These are phyloP conservation scores for Boulengeromyrus knoepffleri DNA, from an alignment of 2,113 vertebrate genomes.

Conservation along the genomic window DNA sequence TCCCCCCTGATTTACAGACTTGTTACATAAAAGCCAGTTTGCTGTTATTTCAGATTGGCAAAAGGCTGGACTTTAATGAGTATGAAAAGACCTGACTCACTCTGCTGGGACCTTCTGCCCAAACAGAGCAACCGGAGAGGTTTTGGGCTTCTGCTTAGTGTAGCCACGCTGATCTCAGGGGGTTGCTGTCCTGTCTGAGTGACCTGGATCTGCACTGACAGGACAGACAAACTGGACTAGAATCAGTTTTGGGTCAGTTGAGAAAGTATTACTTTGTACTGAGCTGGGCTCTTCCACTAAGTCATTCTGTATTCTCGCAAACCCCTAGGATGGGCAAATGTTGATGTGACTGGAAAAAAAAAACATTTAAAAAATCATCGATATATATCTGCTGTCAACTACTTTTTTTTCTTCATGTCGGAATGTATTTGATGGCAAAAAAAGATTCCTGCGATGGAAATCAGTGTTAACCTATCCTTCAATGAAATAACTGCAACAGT, in stretches of 20 bases:
- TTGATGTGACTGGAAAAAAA: neutral
- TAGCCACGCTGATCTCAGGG: neutral
- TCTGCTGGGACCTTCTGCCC: neutral
- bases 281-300: neutral
- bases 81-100: neutral
- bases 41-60: neutral
- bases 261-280: neutral
- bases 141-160: neutral
- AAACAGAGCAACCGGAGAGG: neutral
- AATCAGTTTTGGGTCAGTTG: neutral
- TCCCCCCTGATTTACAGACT: neutral
- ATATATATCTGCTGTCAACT: neutral
- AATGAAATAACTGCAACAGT: neutral
- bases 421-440: neutral
- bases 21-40: neutral
- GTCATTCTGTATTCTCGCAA: neutral
- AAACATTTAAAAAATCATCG: neutral
- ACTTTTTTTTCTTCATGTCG: neutral
- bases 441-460: neutral
- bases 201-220: constrained; percentile 4
- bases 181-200: neutral
- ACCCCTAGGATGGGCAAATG: neutral
- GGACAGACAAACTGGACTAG: neutral
- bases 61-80: neutral
- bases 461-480: neutral